These are phyloP conservation scores for Chaetorhynchus papuensis DNA, from an alignment of 2,113 vertebrate genomes.

Conservation along the genomic window DNA sequence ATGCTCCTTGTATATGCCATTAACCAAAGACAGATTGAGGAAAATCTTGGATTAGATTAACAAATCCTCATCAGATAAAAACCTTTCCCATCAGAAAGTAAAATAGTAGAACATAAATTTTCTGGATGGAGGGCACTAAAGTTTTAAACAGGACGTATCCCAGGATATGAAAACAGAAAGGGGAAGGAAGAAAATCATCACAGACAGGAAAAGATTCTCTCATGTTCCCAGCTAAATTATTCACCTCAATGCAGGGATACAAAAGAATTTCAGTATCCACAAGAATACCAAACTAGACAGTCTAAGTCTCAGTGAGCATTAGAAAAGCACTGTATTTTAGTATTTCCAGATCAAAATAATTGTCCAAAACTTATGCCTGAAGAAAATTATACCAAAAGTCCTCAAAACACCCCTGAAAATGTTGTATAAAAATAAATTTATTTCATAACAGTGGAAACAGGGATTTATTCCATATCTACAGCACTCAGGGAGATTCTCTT, in stretches of 20 bases:
- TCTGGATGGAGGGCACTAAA: neutral
- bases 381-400: neutral
- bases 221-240: neutral
- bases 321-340: neutral
- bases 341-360: neutral
- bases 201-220: fast-evolving
- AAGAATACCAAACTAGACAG: neutral
- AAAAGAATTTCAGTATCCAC: neutral
- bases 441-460: neutral
- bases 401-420: neutral
- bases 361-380: neutral
- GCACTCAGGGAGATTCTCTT: neutral
- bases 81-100: neutral
- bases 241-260: neutral
- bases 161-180: neutral
- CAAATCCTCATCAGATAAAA: neutral
- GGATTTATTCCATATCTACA: neutral
- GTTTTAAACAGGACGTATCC: neutral
- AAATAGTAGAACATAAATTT: neutral
- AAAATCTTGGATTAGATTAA: neutral
- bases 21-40: neutral
- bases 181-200: neutral
- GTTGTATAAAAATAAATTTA: constrained; percentile 52
- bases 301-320: neutral
- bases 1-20: neutral